Base-by-base conservation (phyloP, 2,888 invertebrate genomes). In the Parnassius apollo region DNA sequence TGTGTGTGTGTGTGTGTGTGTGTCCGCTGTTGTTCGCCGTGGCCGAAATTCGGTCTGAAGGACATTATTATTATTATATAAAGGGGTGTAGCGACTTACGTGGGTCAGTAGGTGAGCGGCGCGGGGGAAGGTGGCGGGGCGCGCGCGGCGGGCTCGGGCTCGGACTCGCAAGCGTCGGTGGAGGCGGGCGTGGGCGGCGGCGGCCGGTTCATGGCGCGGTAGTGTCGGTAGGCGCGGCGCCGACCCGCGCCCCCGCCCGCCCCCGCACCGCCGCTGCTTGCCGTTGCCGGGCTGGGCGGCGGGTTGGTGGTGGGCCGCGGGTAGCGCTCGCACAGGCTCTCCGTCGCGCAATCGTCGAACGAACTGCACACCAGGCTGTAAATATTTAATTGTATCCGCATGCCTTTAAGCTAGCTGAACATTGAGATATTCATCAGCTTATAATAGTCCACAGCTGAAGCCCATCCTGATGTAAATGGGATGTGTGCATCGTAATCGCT, bases 181-280 rank as follows among this genome's bases (percentile, higher is more conserved):
- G 98, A 98, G 70, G 98, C 98, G 0, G 98, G 98, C 25, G 98
- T 98, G 11, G 98, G 98, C 42, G 98, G 98, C 9, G 98, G 98
- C 8, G 98, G 98, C 0, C 97, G 96, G 82, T 96, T 96, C 86
- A 95, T 95, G 67, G 96, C 95, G 69, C 94, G 85, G 82, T 96
- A 96, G 83, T 96, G 95, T 42, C 96, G 92, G 83, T 96, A 96
- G 2, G 96, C 95, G 64, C 95, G 93, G 61, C 96, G 95, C 13
- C 94, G 48, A 86, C 92, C 70, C 93, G 93, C 93, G 8, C 95
- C 12, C 96, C 93, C 93, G 7, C 95, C 12, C 96, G 72, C 69
- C 86, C 92, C 70, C 93, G 93, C 93, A 8, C 95, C 12, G 96
- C 73, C 69, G 59, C 64, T 48, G 63, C 72, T 78, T 88, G 92